Evolutionary conservation across 1,140 invertebrate species (phyloP).

Genomic region (Lycorma delicatula): DNA sequence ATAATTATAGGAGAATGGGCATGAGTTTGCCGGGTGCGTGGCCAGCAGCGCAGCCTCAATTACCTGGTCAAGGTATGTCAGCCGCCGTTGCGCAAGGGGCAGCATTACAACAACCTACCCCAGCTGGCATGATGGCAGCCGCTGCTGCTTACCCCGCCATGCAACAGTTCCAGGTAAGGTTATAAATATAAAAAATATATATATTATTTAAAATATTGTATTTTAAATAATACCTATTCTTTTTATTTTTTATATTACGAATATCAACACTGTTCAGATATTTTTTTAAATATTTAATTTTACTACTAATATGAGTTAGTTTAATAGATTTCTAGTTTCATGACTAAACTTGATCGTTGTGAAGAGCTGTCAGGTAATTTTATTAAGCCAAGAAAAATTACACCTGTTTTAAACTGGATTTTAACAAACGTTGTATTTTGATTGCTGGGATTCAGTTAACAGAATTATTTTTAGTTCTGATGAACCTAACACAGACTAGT

Average conservation of each 20-base stretch:
- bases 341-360: too few species aligned
- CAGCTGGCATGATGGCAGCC: constrained; percentile 46
- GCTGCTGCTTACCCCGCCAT: constrained; percentile 49
- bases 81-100: constrained; percentile 41
- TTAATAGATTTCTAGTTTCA: too few species aligned
- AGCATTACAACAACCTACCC: constrained; percentile 54
- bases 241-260: background rate
- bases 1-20: constrained; percentile 55
- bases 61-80: background rate
- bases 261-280: background rate
- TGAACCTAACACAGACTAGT: too few species aligned
- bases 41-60: constrained; percentile 44
- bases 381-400: too few species aligned
- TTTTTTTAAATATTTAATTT: background rate
- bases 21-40: constrained; percentile 62
- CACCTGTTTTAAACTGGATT: too few species aligned
- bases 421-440: too few species aligned
- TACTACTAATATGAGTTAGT: background rate
- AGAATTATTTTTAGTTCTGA: too few species aligned
- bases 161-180: constrained; percentile 69
- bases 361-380: too few species aligned
- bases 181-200: background rate
- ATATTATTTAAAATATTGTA: background rate
- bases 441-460: too few species aligned
- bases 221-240: background rate